Evolutionary conservation across 2,888 invertebrate species (phyloP), one percentile per base, ranked within the genome.

Genomic region (Morpho deidamia): DNA sequence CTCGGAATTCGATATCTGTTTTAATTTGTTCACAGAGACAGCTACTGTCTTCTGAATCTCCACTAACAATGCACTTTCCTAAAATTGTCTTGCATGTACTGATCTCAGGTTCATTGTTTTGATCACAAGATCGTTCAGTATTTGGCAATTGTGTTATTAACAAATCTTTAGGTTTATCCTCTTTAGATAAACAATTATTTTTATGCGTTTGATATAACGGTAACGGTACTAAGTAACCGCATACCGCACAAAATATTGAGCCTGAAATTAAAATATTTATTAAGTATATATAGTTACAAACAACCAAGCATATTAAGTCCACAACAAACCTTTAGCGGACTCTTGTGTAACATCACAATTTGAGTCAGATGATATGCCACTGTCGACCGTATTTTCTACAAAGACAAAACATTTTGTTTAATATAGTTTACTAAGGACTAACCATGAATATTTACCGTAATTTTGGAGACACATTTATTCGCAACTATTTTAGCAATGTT

Each of bases 1-100:
- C 71, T 48, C 67, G 67, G 14, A 67, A 65, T 42, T 67, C 63
- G 7, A 65, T 63, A 11, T 56, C 58, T 51, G 58, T 61, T 43
- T 54, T 62, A 8, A 70, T 81, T 69, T 83, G 74, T 44, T 66
- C 69, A 65, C 82, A 81, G 12, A 83, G 60, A 56, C 83, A 81
- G 44, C 65, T 69, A n/a, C 64, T 70, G 11, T 49, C 63, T 32
- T 68, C 65, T 1, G 64, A 59, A 51, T 69, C 67, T 1, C 64
- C 69, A 7, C 60, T 67, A 54, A 48, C 53, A 32, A 81, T 72
- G 61, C 83, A 83, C 33, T 65, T 63, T 1, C 79, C 81, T 59
- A 81, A 55, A 49, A 70, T 68, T 47, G 70, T 56, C 64, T 76
- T 74, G 56, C 82, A 82, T 51, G 64, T 69, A 52, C 64, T 69